Evolutionary conservation across 2,797 vertebrate species (phyloP).

Genomic region (Brachymystax lenok): DNA sequence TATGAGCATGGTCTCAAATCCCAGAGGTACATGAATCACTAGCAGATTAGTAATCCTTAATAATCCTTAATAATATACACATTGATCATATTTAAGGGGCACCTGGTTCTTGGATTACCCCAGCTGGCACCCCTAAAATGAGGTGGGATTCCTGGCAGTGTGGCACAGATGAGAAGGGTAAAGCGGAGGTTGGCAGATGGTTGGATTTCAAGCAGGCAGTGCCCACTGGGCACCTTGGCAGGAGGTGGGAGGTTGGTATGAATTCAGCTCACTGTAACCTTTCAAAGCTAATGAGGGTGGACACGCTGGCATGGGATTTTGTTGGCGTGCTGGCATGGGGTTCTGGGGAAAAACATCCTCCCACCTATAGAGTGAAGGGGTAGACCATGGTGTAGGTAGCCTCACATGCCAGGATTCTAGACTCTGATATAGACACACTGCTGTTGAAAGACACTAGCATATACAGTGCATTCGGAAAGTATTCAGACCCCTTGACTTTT

Average conservation of each 20-base stretch:
- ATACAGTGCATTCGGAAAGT: too few relatives aligned
- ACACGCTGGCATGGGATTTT: not conserved
- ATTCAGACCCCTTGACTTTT: too few relatives aligned
- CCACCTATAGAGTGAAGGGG: not conserved
- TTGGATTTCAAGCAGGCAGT: not conserved
- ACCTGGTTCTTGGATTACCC: not conserved
- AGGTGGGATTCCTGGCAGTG: not conserved
- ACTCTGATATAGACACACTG: not conserved
- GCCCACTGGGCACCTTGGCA: not conserved
- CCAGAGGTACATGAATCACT: not conserved
- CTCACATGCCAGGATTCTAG: not conserved
- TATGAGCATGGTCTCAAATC: not conserved
- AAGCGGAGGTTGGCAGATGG: not conserved
- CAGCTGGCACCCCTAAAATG: not conserved
- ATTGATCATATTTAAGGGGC: not conserved
- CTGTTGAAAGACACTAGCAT: not conserved
- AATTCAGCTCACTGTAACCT: conserved; percentile 10
- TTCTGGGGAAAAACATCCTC: not conserved
- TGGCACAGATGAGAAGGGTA: not conserved
- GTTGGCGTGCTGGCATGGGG: not conserved
- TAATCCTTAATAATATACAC: not conserved
- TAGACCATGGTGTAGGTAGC: not conserved
- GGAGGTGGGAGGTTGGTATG: not conserved
- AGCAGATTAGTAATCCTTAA: not conserved
- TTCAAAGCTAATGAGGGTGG: conserved; percentile 2